Conservation (phyloP, 2,888 invertebrate genomes). For the Ophion ventricosus region DNA sequence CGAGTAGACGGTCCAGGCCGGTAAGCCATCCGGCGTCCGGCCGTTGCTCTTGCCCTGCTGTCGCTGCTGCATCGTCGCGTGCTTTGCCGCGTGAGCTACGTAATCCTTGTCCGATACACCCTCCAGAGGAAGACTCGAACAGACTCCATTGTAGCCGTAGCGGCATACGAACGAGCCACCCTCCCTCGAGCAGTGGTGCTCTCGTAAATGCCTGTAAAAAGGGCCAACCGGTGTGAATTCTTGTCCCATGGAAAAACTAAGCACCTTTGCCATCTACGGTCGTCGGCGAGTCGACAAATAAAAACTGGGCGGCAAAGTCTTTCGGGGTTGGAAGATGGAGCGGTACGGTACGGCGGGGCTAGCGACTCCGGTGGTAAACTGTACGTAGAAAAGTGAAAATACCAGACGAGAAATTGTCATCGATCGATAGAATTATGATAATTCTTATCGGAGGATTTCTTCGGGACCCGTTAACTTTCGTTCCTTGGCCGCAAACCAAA, state of each 20-base stretch:
- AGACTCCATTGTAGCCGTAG: slow-evolving; percentile 94
- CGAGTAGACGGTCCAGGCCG: slow-evolving; percentile 93
- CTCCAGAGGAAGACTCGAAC: slow-evolving; percentile 93
- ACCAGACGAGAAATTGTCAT: too few relatives aligned
- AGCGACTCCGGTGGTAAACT: too few relatives aligned
- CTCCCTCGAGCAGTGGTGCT: slow-evolving; percentile 92
- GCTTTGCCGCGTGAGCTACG: slow-evolving; percentile 91
- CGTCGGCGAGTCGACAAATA: too few relatives aligned
- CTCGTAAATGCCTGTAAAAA: slow-evolving; percentile 89
- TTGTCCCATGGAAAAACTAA: neutral
- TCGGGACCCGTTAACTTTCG: too few relatives aligned
- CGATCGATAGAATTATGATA: too few relatives aligned
- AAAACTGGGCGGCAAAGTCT: too few relatives aligned
- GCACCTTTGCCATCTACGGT: neutral
- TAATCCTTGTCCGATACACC: slow-evolving; percentile 95
- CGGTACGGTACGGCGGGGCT: too few relatives aligned
- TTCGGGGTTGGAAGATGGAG: too few relatives aligned
- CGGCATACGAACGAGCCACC: slow-evolving; percentile 94
- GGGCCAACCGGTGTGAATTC: neutral
- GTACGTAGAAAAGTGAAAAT: too few relatives aligned
- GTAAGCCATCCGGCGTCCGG: slow-evolving; percentile 75
- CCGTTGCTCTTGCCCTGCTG: slow-evolving; percentile 84
- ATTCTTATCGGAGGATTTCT: too few relatives aligned
- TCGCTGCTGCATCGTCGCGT: slow-evolving; percentile 80
- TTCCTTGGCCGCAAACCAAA: too few relatives aligned